Evolutionary conservation across 2,113 vertebrate species (phyloP), one percentile per base, ranked within the genome.

Genomic region (Cyprinodon brontotheroides): DNA sequence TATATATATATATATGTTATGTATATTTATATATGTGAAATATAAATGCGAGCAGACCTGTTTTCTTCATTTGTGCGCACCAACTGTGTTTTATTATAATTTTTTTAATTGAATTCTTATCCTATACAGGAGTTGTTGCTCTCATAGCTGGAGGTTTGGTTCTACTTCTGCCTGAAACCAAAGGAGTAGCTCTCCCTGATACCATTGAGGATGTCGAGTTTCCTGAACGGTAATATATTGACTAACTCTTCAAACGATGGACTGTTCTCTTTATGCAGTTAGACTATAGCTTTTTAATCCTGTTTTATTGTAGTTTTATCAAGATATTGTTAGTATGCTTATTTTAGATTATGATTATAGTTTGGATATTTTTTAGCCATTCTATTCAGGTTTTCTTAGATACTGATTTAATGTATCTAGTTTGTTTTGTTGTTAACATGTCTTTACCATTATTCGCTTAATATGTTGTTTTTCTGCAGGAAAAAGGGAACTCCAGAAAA

Each of bases 131-230:
- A 57, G 74, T 92, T 68, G 88, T 98, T 0, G 95, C 96, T 0
- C 82, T 95, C 14, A 0, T 96, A 11, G 97, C 96, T 9, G 97
- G 97, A 12, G 75, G 93, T 38, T 86, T 97, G 11, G 96, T 98
- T 38, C 84, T 97, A 75, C 80, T 98, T 84, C 87, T 99, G 68
- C 97, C 97, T 38, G 97, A 99, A 83, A 98, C 97, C 87, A 97
- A 88, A 90, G 96, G 97, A 20, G 92, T 95, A 2, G 86, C 95
- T 65, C 94, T 98, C 63, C 97, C 97, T 0, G 97, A 99, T 74
- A 97, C 97, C 38, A 95, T 98, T 50, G 95, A 97, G 0, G 97
- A 98, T 3, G 94, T 98, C 0, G 97, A 99, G 62, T 92, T 94
- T 29, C 95, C 96, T 14, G 81, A 91, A 62, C 94, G 93, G 97